Percentiles rank a stretch among this genome's conserved stretches.
Conservation (phyloP, 2,113 vertebrate genomes). For the Perca fluviatilis region DNA sequence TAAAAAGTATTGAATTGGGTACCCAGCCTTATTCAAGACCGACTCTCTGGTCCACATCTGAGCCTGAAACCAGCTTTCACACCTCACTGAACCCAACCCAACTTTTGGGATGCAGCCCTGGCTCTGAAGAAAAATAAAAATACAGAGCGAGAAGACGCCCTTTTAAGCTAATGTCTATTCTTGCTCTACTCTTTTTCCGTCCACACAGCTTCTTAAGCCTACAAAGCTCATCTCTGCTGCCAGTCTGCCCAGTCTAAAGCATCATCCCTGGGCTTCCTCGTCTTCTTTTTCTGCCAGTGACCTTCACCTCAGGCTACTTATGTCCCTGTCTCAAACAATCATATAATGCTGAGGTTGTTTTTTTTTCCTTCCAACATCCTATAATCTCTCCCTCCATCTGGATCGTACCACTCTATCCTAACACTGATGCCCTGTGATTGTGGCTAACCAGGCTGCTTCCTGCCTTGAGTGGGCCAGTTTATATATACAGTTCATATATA, state of each 20-base stretch:
- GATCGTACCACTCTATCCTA: slow-evolving; percentile 22
- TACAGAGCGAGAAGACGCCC: not conserved
- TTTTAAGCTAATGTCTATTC: not conserved
- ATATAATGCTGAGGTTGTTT: slow-evolving; percentile 1
- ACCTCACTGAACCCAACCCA: not conserved
- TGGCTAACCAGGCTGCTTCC: slow-evolving; percentile 69
- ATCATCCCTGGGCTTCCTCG: too few species aligned
- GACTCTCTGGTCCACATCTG: not conserved
- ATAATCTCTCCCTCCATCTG: not conserved
- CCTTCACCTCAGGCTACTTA: slow-evolving; percentile 46
- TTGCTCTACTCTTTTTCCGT: not conserved
- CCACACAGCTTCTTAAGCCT: not conserved
- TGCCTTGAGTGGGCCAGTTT: slow-evolving; percentile 70
- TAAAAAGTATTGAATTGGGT: too few species aligned
- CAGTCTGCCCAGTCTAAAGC: not conserved
- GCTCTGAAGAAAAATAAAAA: not conserved
- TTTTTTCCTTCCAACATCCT: not conserved
- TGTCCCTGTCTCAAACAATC: slow-evolving; percentile 38
- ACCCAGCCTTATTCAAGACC: too few species aligned
- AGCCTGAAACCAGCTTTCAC: slow-evolving; percentile 4
- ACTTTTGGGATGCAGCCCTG: not conserved
- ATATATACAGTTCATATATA: slow-evolving; percentile 80
- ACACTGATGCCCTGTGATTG: slow-evolving; percentile 76
- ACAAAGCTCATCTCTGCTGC: not conserved
- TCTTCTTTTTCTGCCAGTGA: not conserved